Percentiles rank a stretch among this genome's conserved stretches.
Conservation (phyloP, 2,888 invertebrate genomes). For the Thalpophila matura region DNA sequence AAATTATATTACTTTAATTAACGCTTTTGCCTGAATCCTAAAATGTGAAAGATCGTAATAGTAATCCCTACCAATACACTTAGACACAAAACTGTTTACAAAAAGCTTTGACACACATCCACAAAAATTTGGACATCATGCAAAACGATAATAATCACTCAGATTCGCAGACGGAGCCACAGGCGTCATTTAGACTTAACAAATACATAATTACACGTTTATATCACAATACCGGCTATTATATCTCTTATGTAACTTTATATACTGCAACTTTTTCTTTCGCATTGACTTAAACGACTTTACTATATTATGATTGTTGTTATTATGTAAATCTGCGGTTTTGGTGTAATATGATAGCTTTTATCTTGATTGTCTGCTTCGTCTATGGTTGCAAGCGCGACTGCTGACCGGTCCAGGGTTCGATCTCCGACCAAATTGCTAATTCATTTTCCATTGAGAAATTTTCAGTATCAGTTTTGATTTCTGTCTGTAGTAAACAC, state of each 20-base stretch:
- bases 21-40: no score
- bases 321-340: conserved; percentile 48
- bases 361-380: conserved; percentile 35
- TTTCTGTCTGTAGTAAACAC: no score
- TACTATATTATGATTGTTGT: conserved; percentile 45
- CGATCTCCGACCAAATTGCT: no score
- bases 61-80: no score
- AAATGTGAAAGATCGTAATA: background rate
- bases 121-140: conserved; percentile 22
- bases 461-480: no score
- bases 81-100: background rate
- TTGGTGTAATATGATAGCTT: conserved; percentile 16
- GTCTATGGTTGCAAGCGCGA: no score
- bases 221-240: conserved; percentile 55
- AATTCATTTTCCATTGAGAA: no score
- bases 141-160: conserved; percentile 41
- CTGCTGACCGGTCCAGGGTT: no score
- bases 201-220: conserved; percentile 64
- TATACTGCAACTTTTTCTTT: conserved; percentile 61
- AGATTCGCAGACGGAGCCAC: conserved; percentile 34
- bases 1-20: no score
- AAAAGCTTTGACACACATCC: conserved; percentile 28
- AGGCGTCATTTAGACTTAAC: conserved; percentile 56
- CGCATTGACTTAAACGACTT: conserved; percentile 50
- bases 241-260: conserved; percentile 43